Base-by-base conservation (phyloP, 2,888 invertebrate genomes). In the Dioctria linearis region DNA sequence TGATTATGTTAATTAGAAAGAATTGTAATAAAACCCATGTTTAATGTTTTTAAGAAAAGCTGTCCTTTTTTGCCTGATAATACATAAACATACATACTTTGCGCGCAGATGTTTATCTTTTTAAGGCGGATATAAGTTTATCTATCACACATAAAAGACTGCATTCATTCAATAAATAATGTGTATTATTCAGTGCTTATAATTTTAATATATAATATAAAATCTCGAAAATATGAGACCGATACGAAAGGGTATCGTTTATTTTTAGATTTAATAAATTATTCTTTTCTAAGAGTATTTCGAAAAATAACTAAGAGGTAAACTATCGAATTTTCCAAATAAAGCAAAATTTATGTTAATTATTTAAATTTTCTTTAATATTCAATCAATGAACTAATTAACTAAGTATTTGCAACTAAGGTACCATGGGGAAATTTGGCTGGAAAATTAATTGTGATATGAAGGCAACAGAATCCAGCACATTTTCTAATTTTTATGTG, bases 11-110 rank as follows among this genome's bases (percentile, higher is more conserved):
- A 57, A 57, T 6, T 46, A 46, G 46, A 46, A 46, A 46, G 46
- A 46, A 46, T 5, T 25, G 71, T 71, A 71, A 54, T 71, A 71
- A 71, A 71, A 71, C 49, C 54, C 54, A 49, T 54, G 37, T 71
- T 71, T 39, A 71, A 71, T 54, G 71, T 51, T 71, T 71, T 71
- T 71, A 71, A 51, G 51, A 49, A 11, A n/a, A 71, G 40, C n/a
- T 67, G 67, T 43, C 43, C 67, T 67, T 42, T 43, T 42, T 67
- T 25, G 25, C 67, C n/a, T 67, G 13, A 25, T 67, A 67, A 67
- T 25, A 8, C 9, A 67, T n/a, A 46, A 67, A 8, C 46, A 8
- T 25, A 25, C 25, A 25, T 25, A 25, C 25, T 25, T 25, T 25
- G 11, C 65, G 39, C 65, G 67, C 43, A 42, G 67, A 46, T 46